Conservation (phyloP, 53 echinoderm and acorn worm species). For the Arbacia lixula region DNA sequence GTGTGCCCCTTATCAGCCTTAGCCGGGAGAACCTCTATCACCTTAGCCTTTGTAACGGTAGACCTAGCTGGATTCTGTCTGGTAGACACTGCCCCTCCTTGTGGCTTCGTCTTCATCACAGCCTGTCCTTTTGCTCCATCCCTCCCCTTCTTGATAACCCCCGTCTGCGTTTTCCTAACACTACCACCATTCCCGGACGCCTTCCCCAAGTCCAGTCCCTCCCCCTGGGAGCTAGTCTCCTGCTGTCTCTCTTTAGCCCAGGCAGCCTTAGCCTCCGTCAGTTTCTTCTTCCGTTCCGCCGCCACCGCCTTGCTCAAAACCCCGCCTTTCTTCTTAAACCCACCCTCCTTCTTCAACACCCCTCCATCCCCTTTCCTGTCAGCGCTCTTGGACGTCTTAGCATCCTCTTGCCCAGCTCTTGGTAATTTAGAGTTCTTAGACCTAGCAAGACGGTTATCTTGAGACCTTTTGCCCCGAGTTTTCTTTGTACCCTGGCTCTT, state of each 20-base stretch:
- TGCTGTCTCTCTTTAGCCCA: constrained; percentile 19
- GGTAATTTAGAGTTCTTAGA: neutral
- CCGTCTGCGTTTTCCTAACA: neutral
- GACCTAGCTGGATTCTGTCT: neutral
- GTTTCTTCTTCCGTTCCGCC: constrained; percentile 19
- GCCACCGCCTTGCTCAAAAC: neutral
- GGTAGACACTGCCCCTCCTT: neutral
- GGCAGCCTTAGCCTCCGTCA: constrained; percentile 16
- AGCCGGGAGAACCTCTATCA: constrained; percentile 6
- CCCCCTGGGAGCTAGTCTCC: neutral
- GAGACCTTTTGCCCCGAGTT: too few species aligned
- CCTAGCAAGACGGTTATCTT: too few species aligned
- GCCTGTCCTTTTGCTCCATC: constrained; percentile 25
- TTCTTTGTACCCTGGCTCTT: constrained; percentile 1
- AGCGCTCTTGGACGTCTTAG: neutral
- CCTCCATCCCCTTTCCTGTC: too few species aligned
- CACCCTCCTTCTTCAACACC: constrained; percentile 9
- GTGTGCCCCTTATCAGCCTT: constrained; percentile 6
- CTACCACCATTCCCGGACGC: neutral
- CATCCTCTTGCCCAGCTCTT: neutral
- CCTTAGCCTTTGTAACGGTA: neutral
- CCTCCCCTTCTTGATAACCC: neutral
- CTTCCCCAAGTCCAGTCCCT: too few species aligned
- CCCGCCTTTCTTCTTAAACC: constrained; percentile 6
- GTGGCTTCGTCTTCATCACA: neutral